Evolutionary conservation across 2,888 invertebrate species (phyloP).

Genomic region (Philereme vetulata): DNA sequence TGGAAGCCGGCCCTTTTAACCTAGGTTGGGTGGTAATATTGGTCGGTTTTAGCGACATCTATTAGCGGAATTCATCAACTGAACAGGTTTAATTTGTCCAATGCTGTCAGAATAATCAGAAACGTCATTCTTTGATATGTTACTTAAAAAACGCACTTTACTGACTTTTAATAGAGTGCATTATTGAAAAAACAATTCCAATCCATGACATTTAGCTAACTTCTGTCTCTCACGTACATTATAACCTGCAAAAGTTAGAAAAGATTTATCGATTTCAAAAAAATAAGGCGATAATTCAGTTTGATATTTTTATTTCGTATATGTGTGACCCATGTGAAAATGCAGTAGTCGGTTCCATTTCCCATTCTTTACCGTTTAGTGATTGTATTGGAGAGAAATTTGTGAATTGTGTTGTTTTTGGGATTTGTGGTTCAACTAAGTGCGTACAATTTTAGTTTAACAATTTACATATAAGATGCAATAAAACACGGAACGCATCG

Average conservation of each 20-base stretch:
- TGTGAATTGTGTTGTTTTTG: constrained; percentile 10
- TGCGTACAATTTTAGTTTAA: neutral
- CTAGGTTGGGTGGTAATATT: neutral
- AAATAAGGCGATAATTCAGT: neutral
- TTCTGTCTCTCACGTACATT: neutral
- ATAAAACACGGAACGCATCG: neutral
- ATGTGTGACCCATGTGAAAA: neutral
- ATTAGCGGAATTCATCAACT: neutral
- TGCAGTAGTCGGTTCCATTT: neutral
- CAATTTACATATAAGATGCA: neutral
- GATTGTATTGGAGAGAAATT: neutral
- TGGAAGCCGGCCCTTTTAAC: too few species aligned
- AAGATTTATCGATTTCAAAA: neutral
- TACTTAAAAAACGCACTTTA: neutral
- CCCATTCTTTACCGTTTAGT: neutral
- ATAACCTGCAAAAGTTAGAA: neutral
- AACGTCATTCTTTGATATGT: neutral
- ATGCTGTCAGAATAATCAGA: neutral
- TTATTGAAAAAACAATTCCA: neutral
- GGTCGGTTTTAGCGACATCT: neutral
- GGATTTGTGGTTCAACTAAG: constrained; percentile 4
- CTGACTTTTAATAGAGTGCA: neutral
- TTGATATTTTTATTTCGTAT: neutral
- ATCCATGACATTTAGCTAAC: neutral
- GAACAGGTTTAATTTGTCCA: neutral